Evolutionary conservation across 2,113 vertebrate genomes (phyloP).

Genomic region (Phocoena phocoena): DNA sequence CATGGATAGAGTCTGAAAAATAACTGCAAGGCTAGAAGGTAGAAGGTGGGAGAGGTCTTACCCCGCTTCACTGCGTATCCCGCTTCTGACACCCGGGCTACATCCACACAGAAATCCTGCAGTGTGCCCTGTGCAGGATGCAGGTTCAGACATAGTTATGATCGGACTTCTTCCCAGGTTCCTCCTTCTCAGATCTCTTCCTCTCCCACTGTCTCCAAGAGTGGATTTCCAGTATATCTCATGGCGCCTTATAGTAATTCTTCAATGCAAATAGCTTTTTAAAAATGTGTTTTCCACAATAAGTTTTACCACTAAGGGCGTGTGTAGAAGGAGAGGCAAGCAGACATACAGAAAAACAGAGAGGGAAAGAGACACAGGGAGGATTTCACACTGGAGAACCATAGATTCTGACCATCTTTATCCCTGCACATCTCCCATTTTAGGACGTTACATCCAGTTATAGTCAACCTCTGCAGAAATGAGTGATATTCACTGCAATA

Average conservation of each 20-base stretch:
- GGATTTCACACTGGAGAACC: neutral
- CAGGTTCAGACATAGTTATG: neutral
- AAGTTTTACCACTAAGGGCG: neutral
- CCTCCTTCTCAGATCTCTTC: neutral
- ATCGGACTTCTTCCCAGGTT: neutral
- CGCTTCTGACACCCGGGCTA: neutral
- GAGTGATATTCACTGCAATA: neutral
- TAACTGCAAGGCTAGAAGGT: neutral
- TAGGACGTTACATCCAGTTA: too few species aligned
- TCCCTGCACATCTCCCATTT: fast-evolving
- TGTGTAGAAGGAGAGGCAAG: neutral
- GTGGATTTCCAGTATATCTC: neutral
- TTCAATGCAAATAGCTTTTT: neutral
- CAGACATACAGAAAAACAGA: neutral
- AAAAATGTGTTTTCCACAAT: neutral
- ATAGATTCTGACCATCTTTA: fast-evolving
- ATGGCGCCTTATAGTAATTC: neutral
- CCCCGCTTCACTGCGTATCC: too few species aligned
- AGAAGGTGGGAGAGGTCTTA: neutral
- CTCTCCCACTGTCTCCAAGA: neutral
- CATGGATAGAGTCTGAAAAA: neutral
- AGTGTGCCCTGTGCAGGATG: too few species aligned
- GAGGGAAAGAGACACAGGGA: neutral
- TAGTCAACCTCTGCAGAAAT: neutral
- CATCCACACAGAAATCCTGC: neutral